Evolutionary conservation across 2,797 vertebrate genomes (phyloP).

Genomic region (Crocodylus rhombifer): DNA sequence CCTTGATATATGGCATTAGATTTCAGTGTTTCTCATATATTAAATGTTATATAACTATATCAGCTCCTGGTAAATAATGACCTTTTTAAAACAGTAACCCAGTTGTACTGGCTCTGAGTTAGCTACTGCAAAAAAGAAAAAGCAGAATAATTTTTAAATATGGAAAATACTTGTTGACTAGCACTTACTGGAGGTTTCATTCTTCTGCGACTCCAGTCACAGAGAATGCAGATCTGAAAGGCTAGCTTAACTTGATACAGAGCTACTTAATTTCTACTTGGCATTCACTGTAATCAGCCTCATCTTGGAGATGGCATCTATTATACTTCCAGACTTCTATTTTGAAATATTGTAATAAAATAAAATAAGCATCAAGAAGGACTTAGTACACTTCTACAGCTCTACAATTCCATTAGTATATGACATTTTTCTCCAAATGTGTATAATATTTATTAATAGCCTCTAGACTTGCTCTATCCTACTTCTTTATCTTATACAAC

Average conservation of each 20-base stretch:
- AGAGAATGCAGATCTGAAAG: not conserved
- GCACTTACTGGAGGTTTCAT: not conserved
- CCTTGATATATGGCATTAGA: not conserved
- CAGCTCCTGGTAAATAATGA: not conserved
- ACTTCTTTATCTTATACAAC: constrained; percentile 38
- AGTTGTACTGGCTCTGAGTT: not conserved
- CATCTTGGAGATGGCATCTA: not conserved
- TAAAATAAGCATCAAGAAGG: no score
- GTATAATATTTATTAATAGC: not conserved
- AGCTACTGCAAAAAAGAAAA: not conserved
- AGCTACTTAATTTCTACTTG: constrained; percentile 14
- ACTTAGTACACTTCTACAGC: not conserved
- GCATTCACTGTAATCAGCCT: not conserved
- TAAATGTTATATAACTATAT: not conserved
- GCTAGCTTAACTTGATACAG: not conserved
- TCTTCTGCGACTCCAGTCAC: not conserved
- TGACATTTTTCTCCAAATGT: not conserved
- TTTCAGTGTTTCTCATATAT: not conserved
- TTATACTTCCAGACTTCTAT: not conserved
- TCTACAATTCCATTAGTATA: not conserved
- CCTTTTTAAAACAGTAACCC: not conserved
- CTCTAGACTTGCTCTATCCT: not conserved
- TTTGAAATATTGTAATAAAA: not conserved
- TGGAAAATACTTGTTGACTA: not conserved
- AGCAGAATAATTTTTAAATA: not conserved